These are phyloP conservation scores for Xestia c-nigrum DNA, from an alignment of 2,888 invertebrate genomes.

Conservation along the genomic window DNA sequence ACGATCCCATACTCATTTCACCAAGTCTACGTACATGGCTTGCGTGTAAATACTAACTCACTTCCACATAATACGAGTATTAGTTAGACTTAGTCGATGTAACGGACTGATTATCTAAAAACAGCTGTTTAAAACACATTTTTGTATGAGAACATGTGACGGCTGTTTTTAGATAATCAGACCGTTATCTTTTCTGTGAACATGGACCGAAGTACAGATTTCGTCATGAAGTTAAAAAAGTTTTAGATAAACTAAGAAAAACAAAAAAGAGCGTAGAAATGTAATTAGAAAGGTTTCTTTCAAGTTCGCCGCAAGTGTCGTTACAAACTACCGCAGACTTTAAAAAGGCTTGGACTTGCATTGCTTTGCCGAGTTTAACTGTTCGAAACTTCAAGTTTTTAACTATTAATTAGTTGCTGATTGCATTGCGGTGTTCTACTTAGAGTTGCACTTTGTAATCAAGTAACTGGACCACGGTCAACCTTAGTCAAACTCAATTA, in stretches of 20 bases:
- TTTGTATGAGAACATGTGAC: no score
- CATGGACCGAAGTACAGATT: background rate
- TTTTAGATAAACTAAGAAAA: background rate
- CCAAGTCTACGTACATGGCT: background rate
- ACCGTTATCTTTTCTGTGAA: no score
- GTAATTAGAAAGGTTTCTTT: no score
- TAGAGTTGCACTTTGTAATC: background rate
- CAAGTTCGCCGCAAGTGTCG: conserved; percentile 6
- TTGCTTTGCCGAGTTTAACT: background rate
- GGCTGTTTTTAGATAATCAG: no score
- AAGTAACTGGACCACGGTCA: background rate
- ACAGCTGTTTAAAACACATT: no score
- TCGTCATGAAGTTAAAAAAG: background rate
- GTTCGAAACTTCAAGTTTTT: conserved; percentile 2
- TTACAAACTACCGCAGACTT: background rate
- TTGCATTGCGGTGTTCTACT: conserved; percentile 1
- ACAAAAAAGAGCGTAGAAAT: background rate
- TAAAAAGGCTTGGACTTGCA: background rate
- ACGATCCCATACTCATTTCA: background rate
- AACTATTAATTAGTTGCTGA: background rate
- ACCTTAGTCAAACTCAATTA: background rate
- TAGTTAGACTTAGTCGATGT: background rate
- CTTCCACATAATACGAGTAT: background rate
- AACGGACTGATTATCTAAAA: no score
- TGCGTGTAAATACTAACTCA: background rate